Percentiles rank a stretch among this genome's conserved stretches.
Evolutionary conservation across 2,888 invertebrate genomes (phyloP).

Genomic region (Pilophorus perplexus): DNA sequence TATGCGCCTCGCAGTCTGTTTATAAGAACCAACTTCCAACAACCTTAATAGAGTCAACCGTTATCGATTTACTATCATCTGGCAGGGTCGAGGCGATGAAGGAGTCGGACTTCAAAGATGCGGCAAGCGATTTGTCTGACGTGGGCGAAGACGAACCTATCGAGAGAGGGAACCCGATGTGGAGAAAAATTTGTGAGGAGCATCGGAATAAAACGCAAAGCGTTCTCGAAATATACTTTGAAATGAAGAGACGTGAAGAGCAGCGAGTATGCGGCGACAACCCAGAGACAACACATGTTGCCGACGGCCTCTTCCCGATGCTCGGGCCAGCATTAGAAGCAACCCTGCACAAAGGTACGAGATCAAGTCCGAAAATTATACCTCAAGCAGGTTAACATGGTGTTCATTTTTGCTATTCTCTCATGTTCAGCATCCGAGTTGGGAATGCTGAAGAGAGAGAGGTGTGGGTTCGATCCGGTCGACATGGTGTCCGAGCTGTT

Average conservation of each 20-base stretch:
- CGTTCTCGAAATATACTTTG: constrained; percentile 1
- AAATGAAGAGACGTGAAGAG: constrained; percentile 20
- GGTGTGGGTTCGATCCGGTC: constrained; percentile 20
- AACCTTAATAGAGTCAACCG: too few species aligned
- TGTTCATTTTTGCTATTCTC: too few species aligned
- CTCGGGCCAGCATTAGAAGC: constrained; percentile 11
- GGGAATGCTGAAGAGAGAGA: constrained; percentile 15
- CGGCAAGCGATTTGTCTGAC: constrained; percentile 22
- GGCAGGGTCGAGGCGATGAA: neutral
- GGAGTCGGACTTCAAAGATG: constrained; percentile 14
- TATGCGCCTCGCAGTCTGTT: too few species aligned
- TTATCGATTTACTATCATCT: too few species aligned
- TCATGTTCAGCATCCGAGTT: constrained; percentile 27
- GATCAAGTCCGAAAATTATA: too few species aligned
- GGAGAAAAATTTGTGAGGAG: constrained; percentile 20
- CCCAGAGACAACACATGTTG: constrained; percentile 3
- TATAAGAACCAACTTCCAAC: too few species aligned
- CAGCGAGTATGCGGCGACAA: neutral
- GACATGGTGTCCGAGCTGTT: constrained; percentile 16
- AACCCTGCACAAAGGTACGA: neutral
- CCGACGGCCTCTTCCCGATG: constrained; percentile 16
- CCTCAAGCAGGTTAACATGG: too few species aligned
- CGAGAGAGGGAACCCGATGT: constrained; percentile 20
- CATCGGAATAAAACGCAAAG: neutral
- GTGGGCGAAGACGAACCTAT: constrained; percentile 13